Percentiles rank a stretch among this genome's conserved stretches.
Conservation (phyloP, 2,888 invertebrate species). For the Ganaspis brasiliensis region DNA sequence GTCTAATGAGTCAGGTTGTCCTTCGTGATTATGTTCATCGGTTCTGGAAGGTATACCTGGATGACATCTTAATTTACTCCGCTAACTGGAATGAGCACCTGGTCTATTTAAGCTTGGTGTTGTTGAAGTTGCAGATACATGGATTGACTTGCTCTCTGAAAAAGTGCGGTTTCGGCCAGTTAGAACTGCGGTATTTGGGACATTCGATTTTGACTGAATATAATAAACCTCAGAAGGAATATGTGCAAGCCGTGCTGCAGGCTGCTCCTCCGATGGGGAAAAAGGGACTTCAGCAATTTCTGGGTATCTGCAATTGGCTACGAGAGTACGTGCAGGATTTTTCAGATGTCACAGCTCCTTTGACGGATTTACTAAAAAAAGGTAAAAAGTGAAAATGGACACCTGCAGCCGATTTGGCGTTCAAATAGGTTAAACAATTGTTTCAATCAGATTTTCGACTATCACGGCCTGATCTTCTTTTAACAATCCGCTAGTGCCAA, state of each 20-base stretch:
- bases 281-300: slow-evolving; percentile 42
- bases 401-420: slow-evolving; percentile 6
- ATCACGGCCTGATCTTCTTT: no score
- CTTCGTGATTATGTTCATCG: slow-evolving; percentile 57
- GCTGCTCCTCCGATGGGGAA: slow-evolving; percentile 18
- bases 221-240: slow-evolving; percentile 28
- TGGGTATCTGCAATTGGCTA: slow-evolving; percentile 54
- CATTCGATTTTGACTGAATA: slow-evolving; percentile 45
- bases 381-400: slow-evolving; percentile 43
- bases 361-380: slow-evolving; percentile 47
- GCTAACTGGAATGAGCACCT: slow-evolving; percentile 55
- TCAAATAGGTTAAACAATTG: background rate
- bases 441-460: background rate
- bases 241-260: slow-evolving; percentile 24
- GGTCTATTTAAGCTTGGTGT: slow-evolving; percentile 51
- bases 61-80: slow-evolving; percentile 66
- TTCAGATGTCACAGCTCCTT: slow-evolving; percentile 23
- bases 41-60: slow-evolving; percentile 65
- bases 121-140: slow-evolving; percentile 57
- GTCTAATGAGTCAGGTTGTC: slow-evolving; percentile 65
- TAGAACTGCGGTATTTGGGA: slow-evolving; percentile 62
- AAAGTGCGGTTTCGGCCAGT: slow-evolving; percentile 58
- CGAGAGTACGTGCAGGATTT: slow-evolving; percentile 46
- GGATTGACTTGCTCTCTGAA: slow-evolving; percentile 45
- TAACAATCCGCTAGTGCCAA: no score